These are phyloP conservation scores for Cynaeus angustus DNA, from an alignment of 2,888 invertebrate genomes.

Conservation along the genomic window DNA sequence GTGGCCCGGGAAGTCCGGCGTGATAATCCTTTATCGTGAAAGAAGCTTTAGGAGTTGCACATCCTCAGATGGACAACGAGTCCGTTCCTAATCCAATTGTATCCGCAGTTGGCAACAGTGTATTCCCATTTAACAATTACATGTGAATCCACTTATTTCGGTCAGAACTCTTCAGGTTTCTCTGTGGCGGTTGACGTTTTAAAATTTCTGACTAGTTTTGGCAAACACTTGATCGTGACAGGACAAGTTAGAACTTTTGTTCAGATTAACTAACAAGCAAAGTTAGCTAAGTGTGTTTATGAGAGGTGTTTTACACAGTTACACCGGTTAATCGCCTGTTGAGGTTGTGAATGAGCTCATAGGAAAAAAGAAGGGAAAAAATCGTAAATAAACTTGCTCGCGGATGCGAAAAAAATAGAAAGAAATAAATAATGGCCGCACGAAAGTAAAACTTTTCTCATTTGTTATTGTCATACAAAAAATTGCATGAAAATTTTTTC, in stretches of 20 bases:
- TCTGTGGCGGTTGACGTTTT: constrained; percentile 20
- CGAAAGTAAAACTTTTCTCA: constrained; percentile 51
- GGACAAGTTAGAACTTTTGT: constrained; percentile 38
- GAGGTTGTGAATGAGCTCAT: constrained; percentile 10
- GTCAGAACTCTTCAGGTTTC: constrained; percentile 54
- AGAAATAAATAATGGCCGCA: constrained; percentile 50
- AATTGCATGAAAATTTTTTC: constrained; percentile 50
- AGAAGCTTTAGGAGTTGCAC: constrained; percentile 51
- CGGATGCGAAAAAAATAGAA: constrained; percentile 35
- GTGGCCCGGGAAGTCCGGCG: constrained; percentile 36
- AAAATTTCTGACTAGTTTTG: constrained; percentile 15
- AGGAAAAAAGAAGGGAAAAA: constrained; percentile 5
- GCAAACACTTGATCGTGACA: constrained; percentile 29
- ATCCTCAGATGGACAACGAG: constrained; percentile 53
- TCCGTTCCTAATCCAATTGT: constrained; percentile 57
- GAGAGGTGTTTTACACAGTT: constrained; percentile 22
- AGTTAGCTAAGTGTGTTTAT: constrained; percentile 32
- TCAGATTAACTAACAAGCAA: constrained; percentile 42
- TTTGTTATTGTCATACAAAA: constrained; percentile 53
- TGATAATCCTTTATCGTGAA: constrained; percentile 47
- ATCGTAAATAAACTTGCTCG: constrained; percentile 25
- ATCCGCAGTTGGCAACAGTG: constrained; percentile 55
- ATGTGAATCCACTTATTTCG: constrained; percentile 62
- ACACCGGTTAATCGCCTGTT: constrained; percentile 12
- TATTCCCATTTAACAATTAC: constrained; percentile 62